phyloP scores from a whole-genome alignment of 2,888 invertebrate genomes.

The Phalera bucephala region DNA sequence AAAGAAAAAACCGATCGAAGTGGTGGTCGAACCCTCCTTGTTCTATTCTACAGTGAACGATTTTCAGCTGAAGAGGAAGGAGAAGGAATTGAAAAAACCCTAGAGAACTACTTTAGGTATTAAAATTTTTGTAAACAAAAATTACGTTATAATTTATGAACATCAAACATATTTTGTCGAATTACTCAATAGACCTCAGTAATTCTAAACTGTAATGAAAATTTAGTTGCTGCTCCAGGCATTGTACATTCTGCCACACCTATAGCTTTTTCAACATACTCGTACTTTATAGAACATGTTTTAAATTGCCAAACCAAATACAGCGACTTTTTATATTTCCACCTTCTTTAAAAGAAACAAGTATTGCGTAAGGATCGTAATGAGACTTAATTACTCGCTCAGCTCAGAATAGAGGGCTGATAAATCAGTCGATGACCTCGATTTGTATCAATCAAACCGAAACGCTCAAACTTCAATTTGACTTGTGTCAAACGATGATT shows the following conservation, averaged over 20 bases:
- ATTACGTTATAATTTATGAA: too few species aligned
- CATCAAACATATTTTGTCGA: too few species aligned
- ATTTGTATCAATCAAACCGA: conserved; percentile 75
- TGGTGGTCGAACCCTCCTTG: too few species aligned
- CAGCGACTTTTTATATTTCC: conserved; percentile 13
- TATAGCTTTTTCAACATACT: conserved; percentile 10
- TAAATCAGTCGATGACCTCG: conserved; percentile 76
- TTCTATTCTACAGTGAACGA: too few species aligned
- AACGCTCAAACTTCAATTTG: conserved; percentile 73
- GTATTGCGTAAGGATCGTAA: conserved; percentile 35
- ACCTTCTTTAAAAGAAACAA: conserved; percentile 22
- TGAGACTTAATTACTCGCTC: conserved; percentile 53
- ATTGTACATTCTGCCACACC: conserved; percentile 22
- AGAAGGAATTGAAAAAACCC: too few species aligned
- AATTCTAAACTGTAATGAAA: too few species aligned
- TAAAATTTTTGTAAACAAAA: too few species aligned
- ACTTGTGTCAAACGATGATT: conserved; percentile 79
- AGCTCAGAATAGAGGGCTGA: conserved; percentile 52
- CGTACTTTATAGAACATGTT: conserved; percentile 4
- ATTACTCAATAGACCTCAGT: too few species aligned
- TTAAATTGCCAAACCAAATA: conserved; percentile 11
- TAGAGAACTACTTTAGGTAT: too few species aligned
- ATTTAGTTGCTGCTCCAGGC: too few species aligned
- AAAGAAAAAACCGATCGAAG: too few species aligned
- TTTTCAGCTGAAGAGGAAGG: too few species aligned